Evolutionary conservation across 2,888 invertebrate species (phyloP), one percentile per base, ranked within the genome.

Genomic region (Athalia rosae): DNA sequence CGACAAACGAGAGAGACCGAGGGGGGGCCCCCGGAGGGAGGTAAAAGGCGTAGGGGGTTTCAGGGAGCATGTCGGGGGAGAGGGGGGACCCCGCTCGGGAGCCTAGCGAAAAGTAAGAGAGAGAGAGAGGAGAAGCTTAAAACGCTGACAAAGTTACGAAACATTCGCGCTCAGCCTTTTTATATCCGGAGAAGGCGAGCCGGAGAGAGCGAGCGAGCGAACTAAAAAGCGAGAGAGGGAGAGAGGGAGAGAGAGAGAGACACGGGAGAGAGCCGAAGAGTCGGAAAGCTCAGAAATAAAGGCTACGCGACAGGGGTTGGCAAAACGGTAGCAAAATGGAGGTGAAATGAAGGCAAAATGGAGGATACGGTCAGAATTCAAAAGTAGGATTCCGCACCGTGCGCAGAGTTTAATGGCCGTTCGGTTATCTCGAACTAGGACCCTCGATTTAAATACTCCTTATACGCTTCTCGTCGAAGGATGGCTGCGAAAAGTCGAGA

Each of bases 71-170:
- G 28, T 28, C 41, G 48, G 63, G 59, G 11, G 56, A 43, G 74
- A 71, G 43, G 11, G 76, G 43, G 11, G 76, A 76, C 48, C 63
- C 77, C 69, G 77, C 66, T 63, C 66, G 61, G 58, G 73, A 74
- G 50, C 71, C 77, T 74, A 71, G 73, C 76, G 78, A 62, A 67
- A 76, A 53, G 67, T 77, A 76, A 66, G 80, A 78, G 71, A 69
- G 63, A 53, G 61, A 74, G 78, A 1, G 80, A 79, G 79, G 79
- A 74, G 58, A 80, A 83, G 84, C 85, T 86, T 86, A 86, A 87
- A 87, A 87, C 83, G 87, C 87, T 87, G 87, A 87, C 85, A 87
- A 87, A 87, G 87, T 87, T 87, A 85, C 87, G 85, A 86, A 88
- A 88, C 85, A 85, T 82, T 84, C 85, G 82, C 79, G 82, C 81